Evolutionary conservation across 2,113 vertebrate species (phyloP), one percentile per base, ranked within the genome.

Genomic region (Emydocephalus ijimae): DNA sequence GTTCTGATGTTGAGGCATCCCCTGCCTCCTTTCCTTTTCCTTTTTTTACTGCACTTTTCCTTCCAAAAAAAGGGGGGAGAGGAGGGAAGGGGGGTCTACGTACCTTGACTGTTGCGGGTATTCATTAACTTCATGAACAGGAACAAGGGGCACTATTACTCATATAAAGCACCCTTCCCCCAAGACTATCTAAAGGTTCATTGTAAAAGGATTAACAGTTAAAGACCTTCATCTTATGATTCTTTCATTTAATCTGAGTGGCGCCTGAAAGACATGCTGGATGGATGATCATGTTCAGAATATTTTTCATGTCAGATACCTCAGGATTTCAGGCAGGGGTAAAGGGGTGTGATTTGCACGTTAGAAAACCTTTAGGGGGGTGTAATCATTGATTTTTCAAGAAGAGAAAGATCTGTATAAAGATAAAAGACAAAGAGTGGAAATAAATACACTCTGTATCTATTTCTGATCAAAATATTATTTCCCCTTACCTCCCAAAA

Each of bases 191-290:
- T 98, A 98, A 98, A 97, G 97, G 98, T 98, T 98, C 98, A 98
- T 98, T 98, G 98, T 98, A 98, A 98, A 98, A 98, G 98, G 98
- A 99, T 98, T 99, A 99, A 98, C 98, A 98, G 98, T 98, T 98
- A 98, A 98, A 98, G 98, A 98, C 98, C 98, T 98, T 98, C 97
- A 98, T 98, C 98, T 98, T 98, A 98, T 98, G 98, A 98, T 98
- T 98, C 98, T 98, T 98, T 97, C 97, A 98, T 98, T 98, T 99
- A 99, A 99, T 98, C 98, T 98, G 98, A 97, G 97, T 98, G 98
- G 98, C 98, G 98, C 98, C 98, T 98, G 98, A 98, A 98, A 98
- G 98, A 98, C 98, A 98, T 98, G 97, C 98, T 98, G 98, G 98
- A 98, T 98, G 98, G 98, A 98, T 98, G 97, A 98, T 98, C 98